Percentiles rank a stretch among this genome's conserved stretches.
phyloP scores from a whole-genome alignment of 2,113 vertebrate genomes.

The Dipodomys merriami region DNA sequence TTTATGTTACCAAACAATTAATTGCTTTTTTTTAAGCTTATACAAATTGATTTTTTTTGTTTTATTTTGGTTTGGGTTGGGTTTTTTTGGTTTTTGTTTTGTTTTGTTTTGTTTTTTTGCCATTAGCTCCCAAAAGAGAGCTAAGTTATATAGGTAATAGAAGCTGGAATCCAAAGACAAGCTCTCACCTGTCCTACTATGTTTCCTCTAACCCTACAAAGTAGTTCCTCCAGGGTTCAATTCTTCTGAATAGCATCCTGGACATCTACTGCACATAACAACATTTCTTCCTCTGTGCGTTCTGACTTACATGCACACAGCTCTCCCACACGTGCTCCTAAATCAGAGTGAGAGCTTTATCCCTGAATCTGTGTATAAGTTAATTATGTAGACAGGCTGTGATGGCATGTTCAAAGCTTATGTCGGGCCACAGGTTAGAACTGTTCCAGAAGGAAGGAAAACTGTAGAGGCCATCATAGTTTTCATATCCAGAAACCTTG shows the following conservation, averaged over 20 bases:
- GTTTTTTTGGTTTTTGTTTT: not conserved
- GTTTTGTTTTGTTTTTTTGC: not conserved
- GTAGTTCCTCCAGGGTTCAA: not conserved
- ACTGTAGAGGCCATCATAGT: not conserved
- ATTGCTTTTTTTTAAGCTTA: not conserved
- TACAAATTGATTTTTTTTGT: not conserved
- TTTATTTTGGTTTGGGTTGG: too few relatives aligned
- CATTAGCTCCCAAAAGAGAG: not conserved
- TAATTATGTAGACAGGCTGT: not conserved
- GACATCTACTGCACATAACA: not conserved
- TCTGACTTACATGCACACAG: not conserved
- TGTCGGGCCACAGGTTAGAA: not conserved
- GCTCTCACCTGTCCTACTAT: not conserved
- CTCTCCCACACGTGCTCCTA: not conserved
- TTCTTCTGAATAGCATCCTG: not conserved
- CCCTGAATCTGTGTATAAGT: not conserved
- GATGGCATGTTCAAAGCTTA: not conserved
- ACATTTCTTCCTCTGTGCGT: not conserved
- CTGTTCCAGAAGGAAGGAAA: not conserved
- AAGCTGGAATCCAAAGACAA: slow-evolving; percentile 37
- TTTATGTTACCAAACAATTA: not conserved
- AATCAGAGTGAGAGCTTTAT: not conserved
- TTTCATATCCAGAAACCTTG: fast-evolving
- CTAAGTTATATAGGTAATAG: not conserved
- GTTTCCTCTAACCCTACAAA: not conserved